Conservation (phyloP, 1,140 invertebrate species). For the Paralvinella palmiformis region DNA sequence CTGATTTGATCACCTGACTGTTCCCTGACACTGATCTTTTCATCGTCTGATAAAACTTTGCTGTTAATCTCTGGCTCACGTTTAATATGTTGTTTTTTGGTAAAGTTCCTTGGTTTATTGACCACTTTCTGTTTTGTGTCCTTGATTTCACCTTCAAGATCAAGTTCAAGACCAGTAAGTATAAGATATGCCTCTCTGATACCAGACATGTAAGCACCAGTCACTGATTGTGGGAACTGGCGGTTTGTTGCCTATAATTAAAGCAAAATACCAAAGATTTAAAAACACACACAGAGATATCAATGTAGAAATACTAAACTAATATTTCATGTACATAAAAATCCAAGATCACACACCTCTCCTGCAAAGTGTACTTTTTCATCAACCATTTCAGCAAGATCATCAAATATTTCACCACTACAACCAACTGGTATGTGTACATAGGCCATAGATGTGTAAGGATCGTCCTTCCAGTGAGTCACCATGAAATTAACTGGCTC, state of each 20-base stretch:
- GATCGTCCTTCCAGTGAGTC: constrained; percentile 50
- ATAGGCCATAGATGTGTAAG: constrained; percentile 47
- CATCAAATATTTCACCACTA: constrained; percentile 43
- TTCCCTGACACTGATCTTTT: no score
- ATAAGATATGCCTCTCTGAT: constrained; percentile 51
- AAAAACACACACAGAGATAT: constrained; percentile 4
- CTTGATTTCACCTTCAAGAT: no score
- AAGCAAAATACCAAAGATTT: constrained; percentile 20
- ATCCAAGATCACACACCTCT: constrained; percentile 40
- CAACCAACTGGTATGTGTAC: constrained; percentile 50
- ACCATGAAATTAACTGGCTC: constrained; percentile 46
- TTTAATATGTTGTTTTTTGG: no score
- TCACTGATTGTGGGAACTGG: constrained; percentile 51
- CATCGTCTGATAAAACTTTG: no score
- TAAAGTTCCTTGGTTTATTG: no score
- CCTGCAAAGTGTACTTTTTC: constrained; percentile 53
- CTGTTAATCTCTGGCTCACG: no score
- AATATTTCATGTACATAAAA: constrained; percentile 6
- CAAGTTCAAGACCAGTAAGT: no score
- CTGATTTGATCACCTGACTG: no score
- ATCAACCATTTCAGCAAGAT: constrained; percentile 43
- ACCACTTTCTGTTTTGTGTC: no score
- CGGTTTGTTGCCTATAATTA: constrained; percentile 50
- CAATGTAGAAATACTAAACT: neutral
- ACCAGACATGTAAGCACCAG: constrained; percentile 52